Evolutionary conservation across 2,113 vertebrate genomes (phyloP).

Genomic region (Picathartes gymnocephalus): DNA sequence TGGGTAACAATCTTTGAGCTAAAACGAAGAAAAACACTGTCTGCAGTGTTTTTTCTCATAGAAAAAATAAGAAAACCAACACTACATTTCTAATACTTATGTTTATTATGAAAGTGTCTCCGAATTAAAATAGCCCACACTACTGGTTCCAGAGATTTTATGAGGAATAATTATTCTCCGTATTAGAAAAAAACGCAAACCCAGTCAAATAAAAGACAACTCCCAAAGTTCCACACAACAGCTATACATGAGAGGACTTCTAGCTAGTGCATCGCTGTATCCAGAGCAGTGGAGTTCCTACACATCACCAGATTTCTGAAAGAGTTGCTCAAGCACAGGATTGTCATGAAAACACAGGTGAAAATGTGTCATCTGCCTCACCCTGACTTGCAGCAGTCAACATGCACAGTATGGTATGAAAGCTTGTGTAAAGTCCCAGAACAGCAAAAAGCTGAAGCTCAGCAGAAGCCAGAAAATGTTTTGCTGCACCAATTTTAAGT

Average conservation of each 20-base stretch:
- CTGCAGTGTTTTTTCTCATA: not conserved
- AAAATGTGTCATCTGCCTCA: slow-evolving; percentile 41
- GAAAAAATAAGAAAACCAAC: slow-evolving; percentile 37
- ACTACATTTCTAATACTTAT: slow-evolving; percentile 63
- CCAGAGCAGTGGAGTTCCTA: slow-evolving; percentile 52
- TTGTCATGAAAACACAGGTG: slow-evolving; percentile 63
- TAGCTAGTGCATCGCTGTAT: slow-evolving; percentile 59
- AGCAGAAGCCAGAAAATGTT: not conserved
- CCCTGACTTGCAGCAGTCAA: slow-evolving; percentile 9
- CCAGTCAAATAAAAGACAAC: slow-evolving; percentile 44
- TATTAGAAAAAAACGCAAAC: slow-evolving; percentile 40
- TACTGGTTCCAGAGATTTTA: slow-evolving; percentile 68
- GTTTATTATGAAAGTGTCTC: slow-evolving; percentile 82
- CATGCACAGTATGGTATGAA: not conserved
- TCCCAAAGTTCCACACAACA: slow-evolving; percentile 24
- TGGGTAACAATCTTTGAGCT: not conserved
- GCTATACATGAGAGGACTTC: slow-evolving; percentile 58
- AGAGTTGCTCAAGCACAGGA: slow-evolving; percentile 67
- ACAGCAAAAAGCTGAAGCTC: not conserved
- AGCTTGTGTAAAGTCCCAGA: not conserved
- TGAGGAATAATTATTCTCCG: slow-evolving; percentile 58
- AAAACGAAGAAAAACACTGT: not conserved
- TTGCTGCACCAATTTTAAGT: not conserved
- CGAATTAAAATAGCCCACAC: slow-evolving; percentile 75
- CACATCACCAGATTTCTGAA: slow-evolving; percentile 57